Percentiles rank a stretch among this genome's conserved stretches.
These are phyloP conservation scores for Apis cerana DNA, from an alignment of 1,140 invertebrate genomes.

Conservation along the genomic window DNA sequence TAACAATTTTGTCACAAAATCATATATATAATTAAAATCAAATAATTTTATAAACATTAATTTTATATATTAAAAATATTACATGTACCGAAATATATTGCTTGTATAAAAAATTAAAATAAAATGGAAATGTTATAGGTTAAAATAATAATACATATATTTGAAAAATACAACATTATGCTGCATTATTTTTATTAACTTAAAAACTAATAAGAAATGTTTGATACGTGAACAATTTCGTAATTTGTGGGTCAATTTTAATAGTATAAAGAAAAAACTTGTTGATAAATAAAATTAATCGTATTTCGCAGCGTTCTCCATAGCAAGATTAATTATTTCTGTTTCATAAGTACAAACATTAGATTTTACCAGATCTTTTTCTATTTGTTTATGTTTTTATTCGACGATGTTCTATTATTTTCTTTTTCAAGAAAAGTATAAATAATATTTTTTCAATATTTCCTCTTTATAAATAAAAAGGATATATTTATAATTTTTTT, in stretches of 20 bases:
- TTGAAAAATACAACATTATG: slow-evolving; percentile 56
- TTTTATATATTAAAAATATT: neutral
- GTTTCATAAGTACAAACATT: slow-evolving; percentile 48
- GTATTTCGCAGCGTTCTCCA: slow-evolving; percentile 29
- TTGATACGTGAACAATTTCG: slow-evolving; percentile 46
- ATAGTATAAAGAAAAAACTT: slow-evolving; percentile 20
- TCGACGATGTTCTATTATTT: slow-evolving; percentile 5
- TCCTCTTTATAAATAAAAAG: slow-evolving; percentile 3
- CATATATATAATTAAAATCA: neutral
- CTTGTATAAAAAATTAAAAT: slow-evolving; percentile 5
- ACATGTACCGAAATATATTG: neutral
- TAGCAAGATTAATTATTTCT: slow-evolving; percentile 5
- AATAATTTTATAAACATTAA: neutral
- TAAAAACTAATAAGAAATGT: slow-evolving; percentile 62
- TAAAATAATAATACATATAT: slow-evolving; percentile 45
- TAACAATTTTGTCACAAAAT: slow-evolving; percentile 17
- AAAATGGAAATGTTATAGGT: slow-evolving; percentile 6
- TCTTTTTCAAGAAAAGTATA: slow-evolving; percentile 1
- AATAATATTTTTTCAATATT: slow-evolving; percentile 10
- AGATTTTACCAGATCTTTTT: neutral
- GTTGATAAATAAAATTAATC: slow-evolving; percentile 45
- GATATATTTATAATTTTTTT: slow-evolving; percentile 1
- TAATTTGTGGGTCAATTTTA: slow-evolving; percentile 39
- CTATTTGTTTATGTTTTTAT: neutral
- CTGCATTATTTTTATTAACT: slow-evolving; percentile 66